Base-by-base conservation (phyloP, 1,140 invertebrate genomes). In the Hirudo medicinalis region DNA sequence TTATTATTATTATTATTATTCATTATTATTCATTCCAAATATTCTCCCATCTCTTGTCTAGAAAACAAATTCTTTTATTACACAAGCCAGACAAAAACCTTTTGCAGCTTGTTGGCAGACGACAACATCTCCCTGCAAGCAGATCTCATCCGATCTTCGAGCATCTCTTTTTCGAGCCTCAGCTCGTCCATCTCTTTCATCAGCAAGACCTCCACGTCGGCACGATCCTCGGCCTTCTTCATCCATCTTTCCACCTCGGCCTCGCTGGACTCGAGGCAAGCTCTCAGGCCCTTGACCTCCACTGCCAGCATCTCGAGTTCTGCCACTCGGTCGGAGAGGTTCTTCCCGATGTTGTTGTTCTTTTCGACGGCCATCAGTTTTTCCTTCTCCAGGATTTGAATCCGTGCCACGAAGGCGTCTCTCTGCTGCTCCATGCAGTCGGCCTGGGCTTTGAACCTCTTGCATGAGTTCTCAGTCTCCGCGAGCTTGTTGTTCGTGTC, bases 381-480 rank as follows among this genome's bases (percentile, higher is more conserved):
- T 63, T 63, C 57, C 29, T 63, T 63, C 20, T 63, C 57, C 22
- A 63, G 29, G 57, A 25, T 63, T n/a, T 63, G 57, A 63, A 63
- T 63, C 57, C 57, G 3, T 13, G 22, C 22, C 29, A 63, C 57
- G 57, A 63, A 63, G 22, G 57, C 57, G 29, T 63, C 57, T 11
- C 57, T 22, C 57, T 63, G 57, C 57, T 25, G 57, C 19, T 63
- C 57, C 57, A 63, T 63, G 57, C 57, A 63, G 29, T 63, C 57
- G 57, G 57, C 57, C 57, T 63, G 57, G 22, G 22, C 22, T 11
- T 63, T 63, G 22, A 63, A 32, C 29, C 57, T 22, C 29, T 32
- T 63, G 22, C 22, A 63, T 1, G 22, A 11, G 11, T 63, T 13
- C 19, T 63, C 57, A 4, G 57, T 25, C 22, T 63, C 57, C 29